Conservation (phyloP, 2,888 invertebrate genomes). For the Hyposoter didymator region DNA sequence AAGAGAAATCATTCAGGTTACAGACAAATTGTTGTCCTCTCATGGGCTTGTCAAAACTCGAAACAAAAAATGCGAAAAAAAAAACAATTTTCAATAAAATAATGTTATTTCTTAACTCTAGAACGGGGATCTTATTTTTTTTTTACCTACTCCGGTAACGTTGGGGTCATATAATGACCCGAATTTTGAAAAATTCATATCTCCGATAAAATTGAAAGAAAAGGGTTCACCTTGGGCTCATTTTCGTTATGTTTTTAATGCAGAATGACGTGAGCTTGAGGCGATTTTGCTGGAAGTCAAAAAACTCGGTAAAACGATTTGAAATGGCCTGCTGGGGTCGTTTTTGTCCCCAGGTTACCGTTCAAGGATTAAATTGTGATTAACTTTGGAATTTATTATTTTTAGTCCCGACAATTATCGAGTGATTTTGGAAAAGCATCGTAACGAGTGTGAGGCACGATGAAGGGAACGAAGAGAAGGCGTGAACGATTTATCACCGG, state of each 20-base stretch:
- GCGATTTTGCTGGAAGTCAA: too few relatives aligned
- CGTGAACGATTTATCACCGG: slow-evolving; percentile 10
- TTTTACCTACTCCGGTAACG: too few relatives aligned
- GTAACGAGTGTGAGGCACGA: not conserved
- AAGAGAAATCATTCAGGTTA: not conserved
- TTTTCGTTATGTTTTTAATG: too few relatives aligned
- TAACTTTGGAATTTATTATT: not conserved
- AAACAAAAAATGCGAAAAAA: not conserved
- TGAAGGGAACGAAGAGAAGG: not conserved
- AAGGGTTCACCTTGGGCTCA: too few relatives aligned
- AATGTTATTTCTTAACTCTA: not conserved
- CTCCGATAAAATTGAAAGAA: too few relatives aligned
- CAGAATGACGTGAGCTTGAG: too few relatives aligned
- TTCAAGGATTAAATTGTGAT: not conserved
- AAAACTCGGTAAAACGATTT: too few relatives aligned
- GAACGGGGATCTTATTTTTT: too few relatives aligned
- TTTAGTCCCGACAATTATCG: not conserved
- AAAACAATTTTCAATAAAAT: not conserved
- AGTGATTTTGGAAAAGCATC: not conserved
- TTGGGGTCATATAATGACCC: too few relatives aligned
- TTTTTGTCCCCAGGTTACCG: too few relatives aligned
- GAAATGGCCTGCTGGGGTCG: too few relatives aligned
- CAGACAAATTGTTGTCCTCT: not conserved
- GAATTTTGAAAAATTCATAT: too few relatives aligned
- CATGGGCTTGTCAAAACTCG: not conserved